These are phyloP conservation scores for Corythaixoides concolor DNA, from an alignment of 2,113 vertebrate species.

Conservation along the genomic window DNA sequence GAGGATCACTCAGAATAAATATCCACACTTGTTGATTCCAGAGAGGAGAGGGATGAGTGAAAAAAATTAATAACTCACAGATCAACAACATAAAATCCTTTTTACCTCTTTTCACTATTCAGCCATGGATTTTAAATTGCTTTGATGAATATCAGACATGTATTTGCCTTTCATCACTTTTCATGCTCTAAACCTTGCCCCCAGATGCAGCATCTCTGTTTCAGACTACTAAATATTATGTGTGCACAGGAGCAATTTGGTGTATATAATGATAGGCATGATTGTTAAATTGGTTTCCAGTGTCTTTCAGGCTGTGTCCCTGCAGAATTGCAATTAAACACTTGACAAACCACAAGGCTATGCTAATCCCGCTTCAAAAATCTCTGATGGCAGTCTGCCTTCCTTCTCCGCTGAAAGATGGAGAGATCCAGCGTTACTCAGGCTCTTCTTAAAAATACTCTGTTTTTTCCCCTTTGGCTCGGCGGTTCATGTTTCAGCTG, in stretches of 20 bases:
- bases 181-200: not conserved
- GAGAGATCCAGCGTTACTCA: not conserved
- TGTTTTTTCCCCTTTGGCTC: not conserved
- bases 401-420: not conserved
- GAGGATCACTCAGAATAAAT: not conserved
- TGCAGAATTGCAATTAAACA: conserved; percentile 57
- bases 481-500: conserved; percentile 39
- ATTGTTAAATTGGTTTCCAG: conserved; percentile 50
- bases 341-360: conserved; percentile 53
- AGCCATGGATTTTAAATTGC: conserved; percentile 3
- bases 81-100: not conserved
- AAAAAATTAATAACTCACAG: not conserved
- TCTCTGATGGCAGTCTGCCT: conserved; percentile 3
- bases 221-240: conserved; percentile 6
- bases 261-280: conserved; percentile 13
- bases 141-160: conserved; percentile 25
- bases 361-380: conserved; percentile 38
- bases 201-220: not conserved
- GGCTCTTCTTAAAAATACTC: not conserved
- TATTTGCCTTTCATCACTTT: conserved; percentile 56
- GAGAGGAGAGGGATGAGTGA: not conserved
- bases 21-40: not conserved
- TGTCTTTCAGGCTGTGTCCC: conserved; percentile 20
- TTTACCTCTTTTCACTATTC: not conserved
- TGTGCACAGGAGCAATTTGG: conserved; percentile 32